Evolutionary conservation across 2,888 invertebrate species (phyloP).

Genomic region (Drosophila anomelani): DNA sequence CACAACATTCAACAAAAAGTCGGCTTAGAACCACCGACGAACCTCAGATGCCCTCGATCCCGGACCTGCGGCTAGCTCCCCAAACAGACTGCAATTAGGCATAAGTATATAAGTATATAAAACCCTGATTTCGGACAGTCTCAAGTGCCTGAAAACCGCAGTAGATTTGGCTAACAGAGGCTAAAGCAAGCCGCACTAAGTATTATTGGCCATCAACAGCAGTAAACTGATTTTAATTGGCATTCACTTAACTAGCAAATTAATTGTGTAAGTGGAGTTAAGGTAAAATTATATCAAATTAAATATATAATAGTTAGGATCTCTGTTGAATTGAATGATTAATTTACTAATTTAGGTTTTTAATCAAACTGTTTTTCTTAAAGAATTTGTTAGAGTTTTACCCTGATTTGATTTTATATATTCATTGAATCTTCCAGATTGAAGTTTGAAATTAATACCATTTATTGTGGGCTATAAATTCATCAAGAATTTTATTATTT

Average conservation of each 20-base stretch:
- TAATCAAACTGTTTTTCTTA: rapidly evolving
- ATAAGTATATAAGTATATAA: background rate
- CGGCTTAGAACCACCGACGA: constrained; percentile 16
- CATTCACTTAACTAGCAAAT: background rate
- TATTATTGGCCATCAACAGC: constrained; percentile 3
- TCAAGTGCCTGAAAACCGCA: constrained; percentile 1
- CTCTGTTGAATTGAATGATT: background rate
- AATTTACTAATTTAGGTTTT: background rate
- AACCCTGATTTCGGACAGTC: background rate
- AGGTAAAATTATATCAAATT: background rate
- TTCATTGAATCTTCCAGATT: too few relatives aligned
- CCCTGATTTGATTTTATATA: background rate
- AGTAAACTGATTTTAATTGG: background rate
- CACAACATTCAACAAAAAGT: constrained; percentile 31
- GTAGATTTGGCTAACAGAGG: background rate
- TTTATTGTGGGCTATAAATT: background rate
- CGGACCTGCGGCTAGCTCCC: background rate
- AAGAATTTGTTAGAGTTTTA: background rate
- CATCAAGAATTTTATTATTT: too few relatives aligned
- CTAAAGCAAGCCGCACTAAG: background rate
- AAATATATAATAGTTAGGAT: background rate
- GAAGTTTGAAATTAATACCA: background rate
- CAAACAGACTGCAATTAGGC: background rate
- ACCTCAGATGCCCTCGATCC: constrained; percentile 37
- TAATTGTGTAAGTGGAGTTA: background rate